Evolutionary conservation across 2,113 vertebrate species (phyloP).

Genomic region (Ictalurus furcatus): DNA sequence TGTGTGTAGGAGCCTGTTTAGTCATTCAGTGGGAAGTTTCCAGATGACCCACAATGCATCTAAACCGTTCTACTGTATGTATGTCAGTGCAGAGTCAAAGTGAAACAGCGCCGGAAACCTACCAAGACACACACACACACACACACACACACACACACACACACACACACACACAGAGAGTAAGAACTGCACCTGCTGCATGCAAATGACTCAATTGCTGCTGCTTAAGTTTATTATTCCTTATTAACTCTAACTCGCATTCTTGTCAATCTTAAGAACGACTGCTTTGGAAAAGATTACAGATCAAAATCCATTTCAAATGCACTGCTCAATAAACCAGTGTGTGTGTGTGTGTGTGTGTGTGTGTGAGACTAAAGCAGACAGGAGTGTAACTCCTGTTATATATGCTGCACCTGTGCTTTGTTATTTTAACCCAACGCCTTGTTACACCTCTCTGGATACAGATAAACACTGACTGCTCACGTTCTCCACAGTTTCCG

Average conservation of each 20-base stretch:
- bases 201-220: not conserved
- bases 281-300: not conserved
- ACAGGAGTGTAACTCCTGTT: not conserved
- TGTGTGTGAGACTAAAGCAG: not conserved
- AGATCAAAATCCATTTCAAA: not conserved
- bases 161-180: not conserved
- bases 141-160: slow-evolving; percentile 18
- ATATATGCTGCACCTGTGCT: not conserved
- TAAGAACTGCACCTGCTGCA: slow-evolving; percentile 9
- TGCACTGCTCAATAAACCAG: too few species aligned
- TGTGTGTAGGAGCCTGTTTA: slow-evolving; percentile 15
- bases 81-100: slow-evolving; percentile 7
- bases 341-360: not conserved
- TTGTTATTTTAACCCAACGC: not conserved
- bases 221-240: not conserved
- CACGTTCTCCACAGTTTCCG: not conserved
- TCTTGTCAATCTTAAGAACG: not conserved
- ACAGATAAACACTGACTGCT: not conserved
- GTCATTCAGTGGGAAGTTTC: slow-evolving; percentile 34
- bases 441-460: not conserved
- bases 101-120: not conserved
- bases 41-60: slow-evolving; percentile 15
- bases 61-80: slow-evolving; percentile 3
- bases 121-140: not conserved
- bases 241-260: too few species aligned